Evolutionary conservation across 2,888 invertebrate genomes (phyloP), one percentile per base, ranked within the genome.

Genomic region (Seladonia tumulorum): DNA sequence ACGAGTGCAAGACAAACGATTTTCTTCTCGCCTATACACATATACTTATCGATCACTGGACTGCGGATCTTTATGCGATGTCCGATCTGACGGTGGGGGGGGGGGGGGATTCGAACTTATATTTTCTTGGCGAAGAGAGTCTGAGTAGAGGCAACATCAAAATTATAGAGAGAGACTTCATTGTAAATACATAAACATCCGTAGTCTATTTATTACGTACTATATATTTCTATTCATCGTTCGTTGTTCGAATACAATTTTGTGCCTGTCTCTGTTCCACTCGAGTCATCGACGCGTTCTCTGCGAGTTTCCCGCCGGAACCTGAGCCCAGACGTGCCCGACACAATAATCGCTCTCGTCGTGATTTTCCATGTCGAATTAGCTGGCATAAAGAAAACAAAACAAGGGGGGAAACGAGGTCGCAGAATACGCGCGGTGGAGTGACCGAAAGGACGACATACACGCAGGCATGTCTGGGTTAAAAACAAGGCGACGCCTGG

Each of bases 201-300:
- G 63, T 63, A 29, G 63, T 39, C 39, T 18, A 18, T 68, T 39
- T 68, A 39, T 68, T 68, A 63, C 29, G 18, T 63, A 77, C 68
- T 35, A 60, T 35, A 35, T 35, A 35, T 77, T 29, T 79, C 77
- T 57, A 71, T 49, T 76, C 81, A 76, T 89, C 85, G 35, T 57
- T 57, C 35, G 29, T 22, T 74, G 49, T 53, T 49, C 53, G 49
- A 74, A 35, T 29, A 10, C 42, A 70, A n/a, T 42, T 35, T 35
- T 42, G 70, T 42, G 68, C 39, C 68, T 68, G 39, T 68, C 39
- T 68, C 68, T 68, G 68, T 72, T 86, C 71, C 29, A 76, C 12
- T 76, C 45, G 81, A 76, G 25, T 18, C 77, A 70, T 70, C 77
- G 49, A 53, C 35, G 63, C 22, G 45, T 39, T 68, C 39, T 39